Conservation (phyloP, 2,113 vertebrate genomes). For the Centropristis striata region DNA sequence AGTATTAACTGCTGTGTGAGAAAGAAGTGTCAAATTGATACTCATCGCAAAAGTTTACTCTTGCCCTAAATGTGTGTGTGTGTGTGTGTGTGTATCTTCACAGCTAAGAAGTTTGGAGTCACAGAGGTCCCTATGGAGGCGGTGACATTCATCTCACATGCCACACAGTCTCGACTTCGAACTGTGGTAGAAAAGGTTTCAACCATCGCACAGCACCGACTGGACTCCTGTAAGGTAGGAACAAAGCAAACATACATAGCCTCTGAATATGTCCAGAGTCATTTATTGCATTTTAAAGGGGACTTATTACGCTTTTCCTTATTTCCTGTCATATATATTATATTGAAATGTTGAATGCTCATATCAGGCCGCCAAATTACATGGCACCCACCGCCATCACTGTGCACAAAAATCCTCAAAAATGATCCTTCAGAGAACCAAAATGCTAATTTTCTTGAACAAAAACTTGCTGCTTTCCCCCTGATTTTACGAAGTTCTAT, state of each 20-base stretch:
- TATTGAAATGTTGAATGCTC: too few species aligned
- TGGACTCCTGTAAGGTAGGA: slow-evolving; percentile 90
- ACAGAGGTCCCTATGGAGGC: slow-evolving; percentile 89
- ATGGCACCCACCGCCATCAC: neutral
- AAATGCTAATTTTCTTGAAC: too few species aligned
- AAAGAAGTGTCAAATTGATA: neutral
- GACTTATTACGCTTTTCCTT: too few species aligned
- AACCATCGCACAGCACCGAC: slow-evolving; percentile 89
- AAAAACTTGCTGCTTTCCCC: too few species aligned
- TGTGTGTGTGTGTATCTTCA: slow-evolving; percentile 37
- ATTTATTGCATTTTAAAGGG: neutral
- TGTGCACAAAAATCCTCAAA: too few species aligned
- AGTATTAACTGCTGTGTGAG: neutral
- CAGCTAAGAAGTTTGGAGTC: slow-evolving; percentile 90
- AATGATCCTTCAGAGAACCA: too few species aligned
- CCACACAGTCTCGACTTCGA: slow-evolving; percentile 88
- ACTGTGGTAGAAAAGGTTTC: slow-evolving; percentile 91
- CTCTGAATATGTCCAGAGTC: neutral
- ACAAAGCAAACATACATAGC: neutral
- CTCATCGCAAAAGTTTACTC: slow-evolving; percentile 4
- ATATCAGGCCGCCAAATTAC: neutral
- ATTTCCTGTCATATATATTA: too few species aligned
- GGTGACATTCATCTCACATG: slow-evolving; percentile 91
- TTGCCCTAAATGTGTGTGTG: neutral
- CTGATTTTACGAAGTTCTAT: too few species aligned